Conservation (phyloP, 2,113 vertebrate species). For the Pseudorhombus dupliciocellatus region DNA sequence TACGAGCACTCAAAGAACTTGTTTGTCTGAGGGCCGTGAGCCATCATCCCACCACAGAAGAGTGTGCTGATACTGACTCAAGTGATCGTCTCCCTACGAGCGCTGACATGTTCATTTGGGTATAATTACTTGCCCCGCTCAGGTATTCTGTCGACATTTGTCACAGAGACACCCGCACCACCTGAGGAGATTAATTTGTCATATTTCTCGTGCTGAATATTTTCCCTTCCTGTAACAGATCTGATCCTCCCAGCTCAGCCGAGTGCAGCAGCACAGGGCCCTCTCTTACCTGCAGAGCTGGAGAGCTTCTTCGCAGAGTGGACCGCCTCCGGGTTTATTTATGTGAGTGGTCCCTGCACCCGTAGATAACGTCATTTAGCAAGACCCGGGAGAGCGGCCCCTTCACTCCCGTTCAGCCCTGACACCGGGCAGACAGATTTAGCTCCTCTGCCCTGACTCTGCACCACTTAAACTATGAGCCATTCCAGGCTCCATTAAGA, state of each 20-base stretch:
- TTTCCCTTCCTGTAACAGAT: conserved; percentile 53
- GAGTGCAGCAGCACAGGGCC: background rate
- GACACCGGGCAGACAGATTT: conserved; percentile 64
- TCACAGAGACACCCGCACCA: conserved; percentile 66
- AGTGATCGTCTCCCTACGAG: conserved; percentile 54
- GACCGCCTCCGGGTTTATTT: conserved; percentile 51
- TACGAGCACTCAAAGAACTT: conserved; percentile 43
- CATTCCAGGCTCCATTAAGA: conserved; percentile 72
- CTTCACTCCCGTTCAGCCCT: conserved; percentile 36
- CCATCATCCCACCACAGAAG: conserved; percentile 48
- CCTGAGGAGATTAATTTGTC: conserved; percentile 71
- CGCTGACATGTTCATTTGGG: conserved; percentile 76
- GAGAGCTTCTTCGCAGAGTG: conserved; percentile 16
- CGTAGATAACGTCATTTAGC: conserved; percentile 67
- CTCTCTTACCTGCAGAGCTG: conserved; percentile 29
- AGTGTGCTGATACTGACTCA: conserved; percentile 59
- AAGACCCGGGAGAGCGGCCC: conserved; percentile 37
- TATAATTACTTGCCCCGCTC: conserved; percentile 73
- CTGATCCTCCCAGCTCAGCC: conserved; percentile 45
- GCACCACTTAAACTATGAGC: conserved; percentile 70
- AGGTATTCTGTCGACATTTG: conserved; percentile 69
- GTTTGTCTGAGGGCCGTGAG: conserved; percentile 56
- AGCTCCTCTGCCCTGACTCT: conserved; percentile 55
- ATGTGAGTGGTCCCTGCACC: conserved; percentile 52
- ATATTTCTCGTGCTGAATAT: conserved; percentile 56